Base-by-base conservation (phyloP, 2,113 vertebrate species). In the Corythoichthys haematopterus region DNA sequence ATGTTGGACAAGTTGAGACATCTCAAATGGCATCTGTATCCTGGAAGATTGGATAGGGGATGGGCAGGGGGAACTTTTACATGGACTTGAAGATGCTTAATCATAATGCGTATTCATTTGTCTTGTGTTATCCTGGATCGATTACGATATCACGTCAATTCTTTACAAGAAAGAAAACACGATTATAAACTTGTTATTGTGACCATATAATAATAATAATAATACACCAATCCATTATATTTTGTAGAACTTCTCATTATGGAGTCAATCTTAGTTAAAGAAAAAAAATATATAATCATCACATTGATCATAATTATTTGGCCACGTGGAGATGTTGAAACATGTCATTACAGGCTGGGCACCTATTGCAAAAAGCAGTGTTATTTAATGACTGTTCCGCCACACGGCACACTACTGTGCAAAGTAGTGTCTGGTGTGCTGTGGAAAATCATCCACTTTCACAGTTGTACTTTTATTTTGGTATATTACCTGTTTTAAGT, bases 51-150 rank as follows among this genome's bases (percentile, higher is more conserved):
- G 20, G 68, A 55, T 20, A 20, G 2, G 20, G 20, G 20, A 28
- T 28, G 20, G 20, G 20, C 20, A 28, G 20, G 20, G 20, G 20
- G 20, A 28, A 28, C 20, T 28, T 28, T 28, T 28, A 28, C 20
- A 28, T 28, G 20, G 20, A 28, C 20, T 92, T 85, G 88, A 87
- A 59, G 84, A 86, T 93, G 90, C 93, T 89, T 81, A 0, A 35
- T 14, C 33, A 36, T 13, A 36, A 4, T 12, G 5, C 35, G 11
- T 6, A 57, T 57, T 57, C 13, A 53, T 8, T 15, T 50, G 12
- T 12, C 47, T 13, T 50, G 47, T 50, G 13, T 15, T 50, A 15
- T 50, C 14, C 47, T 0, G 1, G n/a, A 20, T n/a, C 9, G n/a
- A 53, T 51, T 51, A 8, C 7, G n/a, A 28, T 53, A 53, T 53